Evolutionary conservation across 2,888 invertebrate species (phyloP).

Genomic region (Hirtodrosophila confusa): DNA sequence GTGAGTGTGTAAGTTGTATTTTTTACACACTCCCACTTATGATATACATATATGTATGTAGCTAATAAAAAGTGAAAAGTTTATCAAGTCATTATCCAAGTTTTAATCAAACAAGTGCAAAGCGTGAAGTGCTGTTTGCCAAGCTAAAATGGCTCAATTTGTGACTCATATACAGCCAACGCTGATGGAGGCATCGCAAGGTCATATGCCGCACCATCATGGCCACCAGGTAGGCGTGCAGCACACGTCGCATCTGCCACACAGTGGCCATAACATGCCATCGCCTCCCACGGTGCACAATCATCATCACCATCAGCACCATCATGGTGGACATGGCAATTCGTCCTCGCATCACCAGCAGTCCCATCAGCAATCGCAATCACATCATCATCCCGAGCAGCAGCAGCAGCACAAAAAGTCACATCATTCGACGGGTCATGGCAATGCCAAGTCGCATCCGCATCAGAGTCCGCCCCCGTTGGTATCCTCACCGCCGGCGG

Average conservation of each 20-base stretch:
- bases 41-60: constrained; percentile 55
- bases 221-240: constrained; percentile 84
- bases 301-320: constrained; percentile 73
- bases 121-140: constrained; percentile 25
- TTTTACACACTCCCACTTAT: constrained; percentile 50
- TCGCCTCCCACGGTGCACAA: constrained; percentile 82
- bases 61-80: constrained; percentile 47
- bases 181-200: constrained; percentile 86
- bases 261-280: constrained; percentile 84
- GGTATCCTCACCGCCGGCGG: constrained; percentile 66
- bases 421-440: constrained; percentile 61
- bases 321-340: constrained; percentile 53
- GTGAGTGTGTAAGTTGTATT: constrained; percentile 27
- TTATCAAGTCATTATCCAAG: constrained; percentile 49
- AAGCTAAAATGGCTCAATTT: constrained; percentile 85
- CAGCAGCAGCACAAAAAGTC: constrained; percentile 47
- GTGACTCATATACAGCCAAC: constrained; percentile 87
- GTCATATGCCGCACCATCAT: constrained; percentile 86
- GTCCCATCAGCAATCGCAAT: constrained; percentile 34
- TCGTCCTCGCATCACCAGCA: constrained; percentile 53
- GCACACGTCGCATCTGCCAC: constrained; percentile 84
- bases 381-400: constrained; percentile 40
- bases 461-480: constrained; percentile 74
- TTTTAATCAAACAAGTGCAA: constrained; percentile 38
- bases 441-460: constrained; percentile 60